Evolutionary conservation across 2,888 invertebrate species (phyloP).

Genomic region (Parapristionchus giblindavisi): DNA sequence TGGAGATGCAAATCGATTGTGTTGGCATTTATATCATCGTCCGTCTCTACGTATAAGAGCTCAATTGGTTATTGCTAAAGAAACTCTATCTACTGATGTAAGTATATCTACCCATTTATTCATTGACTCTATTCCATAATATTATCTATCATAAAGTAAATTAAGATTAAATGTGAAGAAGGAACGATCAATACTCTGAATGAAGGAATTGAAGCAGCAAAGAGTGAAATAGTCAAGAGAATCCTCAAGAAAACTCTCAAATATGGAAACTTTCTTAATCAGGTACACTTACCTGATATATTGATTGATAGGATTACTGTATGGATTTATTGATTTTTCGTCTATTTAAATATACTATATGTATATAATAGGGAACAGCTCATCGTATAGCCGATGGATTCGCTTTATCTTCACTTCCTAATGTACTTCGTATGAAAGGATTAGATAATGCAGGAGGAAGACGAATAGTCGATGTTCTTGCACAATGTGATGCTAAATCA

Average conservation of each 20-base stretch:
- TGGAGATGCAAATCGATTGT: conserved; percentile 28
- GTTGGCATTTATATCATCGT: conserved; percentile 6
- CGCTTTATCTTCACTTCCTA: conserved; percentile 1
- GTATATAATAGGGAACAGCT: neutral
- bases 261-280: conserved; percentile 28
- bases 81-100: conserved; percentile 11
- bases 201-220: neutral
- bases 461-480: conserved; percentile 18
- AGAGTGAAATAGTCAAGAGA: conserved; percentile 18
- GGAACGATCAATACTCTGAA: neutral
- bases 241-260: conserved; percentile 5
- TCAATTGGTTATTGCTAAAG: conserved; percentile 8
- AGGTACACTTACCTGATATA: neutral
- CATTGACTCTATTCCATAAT: neutral
- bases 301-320: neutral
- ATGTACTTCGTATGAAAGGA: neutral
- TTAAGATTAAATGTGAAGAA: neutral
- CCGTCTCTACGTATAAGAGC: conserved; percentile 1
- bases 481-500: neutral
- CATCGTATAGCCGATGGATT: conserved; percentile 14
- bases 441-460: neutral
- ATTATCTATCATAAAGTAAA: neutral
- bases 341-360: neutral
- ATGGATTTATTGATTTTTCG: neutral
- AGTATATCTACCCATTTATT: no score